Base-by-base conservation (phyloP, 2,113 vertebrate species). In the Takifugu bimaculatus region DNA sequence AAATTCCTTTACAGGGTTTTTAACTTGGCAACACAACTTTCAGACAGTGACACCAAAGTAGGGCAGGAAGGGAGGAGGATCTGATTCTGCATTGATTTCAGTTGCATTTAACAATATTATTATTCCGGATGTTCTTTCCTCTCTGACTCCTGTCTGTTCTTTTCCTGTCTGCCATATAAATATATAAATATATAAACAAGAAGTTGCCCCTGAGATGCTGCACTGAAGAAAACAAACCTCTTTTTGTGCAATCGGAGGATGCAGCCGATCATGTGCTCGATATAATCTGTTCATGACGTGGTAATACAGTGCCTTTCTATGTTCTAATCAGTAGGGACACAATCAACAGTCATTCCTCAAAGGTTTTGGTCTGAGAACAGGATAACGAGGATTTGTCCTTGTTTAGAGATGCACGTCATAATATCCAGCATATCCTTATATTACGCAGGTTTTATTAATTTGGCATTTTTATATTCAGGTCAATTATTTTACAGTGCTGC, bases 241-340 rank as follows among this genome's bases (percentile, higher is more conserved):
- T 80, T 82, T 77, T 85, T 88, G 85, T 88, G 57, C 60, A 56
- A 51, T 57, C 1, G 32, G 65, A 60, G 54, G 57, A 68, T 49
- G 54, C 45, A 66, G 79, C 5, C 0, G n/a, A 83, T 88, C 87
- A 87, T 88, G 85, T 87, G 85, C 79, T 80, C 39, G 70, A 83
- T 82, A 77, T 78, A 75, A 85, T 86, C 82, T 77, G 68, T 80
- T 76, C 75, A 77, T 81, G 76, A 78, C 81, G 69, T 43, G 26
- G 65, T 44, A 63, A 65, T 68, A 86, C 86, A 88, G 73, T 77
- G 71, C 77, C 52, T 54, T 42, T 79, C 75, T 87, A 11, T 86
- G 74, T 74, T 81, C 75, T 57, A 57, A 65, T 78, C 63, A 77
- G 54, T 75, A 70, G 64, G 28, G 29, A 49, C 29, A 9, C 47